Percentiles rank a stretch among this genome's conserved stretches.
These are phyloP conservation scores for Karalla daura DNA, from an alignment of 2,797 vertebrate species.

Conservation along the genomic window DNA sequence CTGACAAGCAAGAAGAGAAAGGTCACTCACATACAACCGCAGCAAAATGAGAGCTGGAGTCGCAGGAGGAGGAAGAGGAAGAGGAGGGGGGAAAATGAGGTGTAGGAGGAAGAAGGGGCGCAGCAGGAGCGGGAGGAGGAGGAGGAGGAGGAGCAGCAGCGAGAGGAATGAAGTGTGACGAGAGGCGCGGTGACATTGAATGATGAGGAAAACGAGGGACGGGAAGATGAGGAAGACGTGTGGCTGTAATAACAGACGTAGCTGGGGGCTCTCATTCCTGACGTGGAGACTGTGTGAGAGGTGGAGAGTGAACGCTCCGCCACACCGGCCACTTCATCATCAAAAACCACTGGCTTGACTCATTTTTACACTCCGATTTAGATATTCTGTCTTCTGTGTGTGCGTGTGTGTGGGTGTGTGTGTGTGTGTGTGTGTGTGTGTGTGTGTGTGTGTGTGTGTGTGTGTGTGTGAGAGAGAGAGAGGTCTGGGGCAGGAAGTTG, in stretches of 20 bases:
- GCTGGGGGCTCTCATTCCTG: conserved; percentile 14
- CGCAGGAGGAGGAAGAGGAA: conserved; percentile 14
- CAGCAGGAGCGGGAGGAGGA: not conserved
- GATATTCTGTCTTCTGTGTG: conserved; percentile 23
- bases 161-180: not conserved
- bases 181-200: conserved; percentile 15
- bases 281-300: conserved; percentile 13
- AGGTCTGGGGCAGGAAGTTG: not conserved
- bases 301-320: conserved; percentile 7
- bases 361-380: too few species aligned
- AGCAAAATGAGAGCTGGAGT: not conserved
- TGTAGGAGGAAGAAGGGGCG: not conserved
- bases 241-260: conserved; percentile 14
- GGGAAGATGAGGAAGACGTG: conserved; percentile 14
- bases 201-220: not conserved
- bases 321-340: conserved; percentile 19
- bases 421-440: not conserved
- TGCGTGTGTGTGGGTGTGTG: not conserved
- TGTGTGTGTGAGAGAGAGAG: not conserved
- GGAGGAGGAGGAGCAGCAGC: not conserved
- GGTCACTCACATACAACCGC: conserved; percentile 27
- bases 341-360: too few species aligned
- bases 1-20: conserved; percentile 49
- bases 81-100: not conserved
- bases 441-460: not conserved